Base-by-base conservation (phyloP, 2,888 invertebrate species). In the Agrochola lychnidis region DNA sequence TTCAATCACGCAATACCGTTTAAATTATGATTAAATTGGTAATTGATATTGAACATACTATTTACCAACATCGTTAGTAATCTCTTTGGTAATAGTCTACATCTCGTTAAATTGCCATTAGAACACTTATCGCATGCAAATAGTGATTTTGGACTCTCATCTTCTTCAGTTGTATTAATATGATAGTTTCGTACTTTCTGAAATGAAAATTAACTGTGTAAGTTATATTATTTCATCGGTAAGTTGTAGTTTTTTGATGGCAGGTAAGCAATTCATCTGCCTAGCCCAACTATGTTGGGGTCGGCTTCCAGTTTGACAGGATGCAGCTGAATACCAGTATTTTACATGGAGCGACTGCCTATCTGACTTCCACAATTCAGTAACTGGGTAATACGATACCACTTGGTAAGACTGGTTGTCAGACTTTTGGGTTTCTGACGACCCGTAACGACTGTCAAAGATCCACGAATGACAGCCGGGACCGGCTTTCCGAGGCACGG, bases 1-100 rank as follows among this genome's bases (percentile, higher is more conserved):
- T 84, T 82, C 78, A 53, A 78, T 79, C 85, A 89, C 83, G 87
- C 86, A 82, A 89, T 75, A 79, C 81, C 79, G 81, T 79, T 84
- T 81, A 84, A 83, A 76, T 82, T 87, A 79, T 84, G 81, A 87
- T 81, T 87, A 79, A 74, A 84, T 71, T 66, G 67, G 75, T 81
- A 79, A 79, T 85, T 86, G 78, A 84, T 86, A 79, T 81, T 75
- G 62, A 81, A 76, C 70, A 67, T 70, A 79, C 69, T 75, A 70
- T 74, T 81, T 62, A 69, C 63, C 40, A 69, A 62, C 71, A 48
- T 63, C 59, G 40, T 75, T 57, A 74, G 6, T 22, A 9, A 81
- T 81, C 30, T 68, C 73, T 63, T 63, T 62, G 30, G 25, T 79
- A 79, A 82, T 74, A 56, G 61, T 36, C 48, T 61, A 25, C 48